Percentiles rank a stretch among this genome's conserved stretches.
These are phyloP conservation scores for Alosa alosa DNA, from an alignment of 2,113 vertebrate species.

Conservation along the genomic window DNA sequence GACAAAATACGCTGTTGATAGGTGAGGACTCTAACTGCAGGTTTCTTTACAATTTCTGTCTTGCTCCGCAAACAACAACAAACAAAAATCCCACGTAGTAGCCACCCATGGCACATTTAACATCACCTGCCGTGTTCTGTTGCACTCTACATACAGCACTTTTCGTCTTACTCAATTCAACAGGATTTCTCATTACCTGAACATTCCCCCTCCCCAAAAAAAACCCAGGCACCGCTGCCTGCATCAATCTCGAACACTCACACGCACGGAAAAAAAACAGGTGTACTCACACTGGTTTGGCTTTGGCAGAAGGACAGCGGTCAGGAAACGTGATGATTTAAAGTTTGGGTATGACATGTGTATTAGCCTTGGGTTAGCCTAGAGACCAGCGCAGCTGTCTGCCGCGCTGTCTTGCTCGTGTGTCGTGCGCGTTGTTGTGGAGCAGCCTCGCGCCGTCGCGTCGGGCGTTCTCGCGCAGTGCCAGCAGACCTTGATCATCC, in stretches of 20 bases:
- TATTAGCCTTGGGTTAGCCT: constrained; percentile 57
- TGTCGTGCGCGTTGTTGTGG: constrained; percentile 65
- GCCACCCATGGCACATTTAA: constrained; percentile 58
- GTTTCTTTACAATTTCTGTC: constrained; percentile 57
- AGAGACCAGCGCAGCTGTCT: constrained; percentile 68
- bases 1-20: constrained; percentile 56
- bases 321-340: constrained; percentile 48
- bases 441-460: constrained; percentile 60
- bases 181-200: constrained; percentile 73
- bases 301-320: constrained; percentile 33
- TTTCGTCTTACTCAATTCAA: constrained; percentile 72
- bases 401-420: constrained; percentile 67
- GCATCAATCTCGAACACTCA: constrained; percentile 63
- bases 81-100: constrained; percentile 55
- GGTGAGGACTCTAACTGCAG: constrained; percentile 64
- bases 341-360: constrained; percentile 67
- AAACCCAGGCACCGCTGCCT: constrained; percentile 60
- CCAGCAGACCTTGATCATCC: constrained; percentile 71
- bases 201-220: constrained; percentile 55
- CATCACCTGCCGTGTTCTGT: constrained; percentile 63
- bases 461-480: constrained; percentile 59
- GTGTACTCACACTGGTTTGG: constrained; percentile 52
- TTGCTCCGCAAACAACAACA: constrained; percentile 43
- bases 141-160: constrained; percentile 67
- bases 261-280: constrained; percentile 48